Evolutionary conservation across 2,113 vertebrate genomes (phyloP).

Genomic region (Proteles cristata): DNA sequence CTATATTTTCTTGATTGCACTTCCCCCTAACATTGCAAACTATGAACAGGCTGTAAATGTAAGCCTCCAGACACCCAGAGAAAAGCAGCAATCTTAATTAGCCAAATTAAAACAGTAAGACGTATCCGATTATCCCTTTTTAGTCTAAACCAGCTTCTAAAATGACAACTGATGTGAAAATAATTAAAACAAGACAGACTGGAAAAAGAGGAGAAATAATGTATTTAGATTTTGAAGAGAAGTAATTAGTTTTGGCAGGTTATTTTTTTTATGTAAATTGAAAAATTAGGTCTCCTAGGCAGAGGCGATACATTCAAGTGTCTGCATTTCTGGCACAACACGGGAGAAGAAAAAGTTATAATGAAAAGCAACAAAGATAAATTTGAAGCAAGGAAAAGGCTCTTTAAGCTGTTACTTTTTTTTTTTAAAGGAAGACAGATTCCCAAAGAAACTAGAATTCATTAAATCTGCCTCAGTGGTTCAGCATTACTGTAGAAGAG

Average conservation of each 20-base stretch:
- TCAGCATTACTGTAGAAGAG: not conserved
- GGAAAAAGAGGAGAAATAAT: constrained; percentile 84
- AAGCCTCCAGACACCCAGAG: constrained; percentile 76
- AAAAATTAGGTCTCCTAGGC: constrained; percentile 85
- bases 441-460: constrained; percentile 59
- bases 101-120: constrained; percentile 85
- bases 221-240: constrained; percentile 87
- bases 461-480: constrained; percentile 34
- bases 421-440: constrained; percentile 30
- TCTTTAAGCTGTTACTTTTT: constrained; percentile 56
- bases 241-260: constrained; percentile 88
- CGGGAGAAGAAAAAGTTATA: constrained; percentile 66
- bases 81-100: constrained; percentile 85
- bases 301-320: constrained; percentile 72
- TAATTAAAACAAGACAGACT: constrained; percentile 87
- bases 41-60: constrained; percentile 66
- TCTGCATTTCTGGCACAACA: constrained; percentile 72
- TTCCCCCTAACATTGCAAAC: not conserved
- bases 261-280: constrained; percentile 90
- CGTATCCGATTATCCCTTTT: constrained; percentile 83
- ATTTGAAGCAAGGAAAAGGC: constrained; percentile 66
- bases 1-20: constrained; percentile 51
- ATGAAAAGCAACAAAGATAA: constrained; percentile 62
- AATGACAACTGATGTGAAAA: constrained; percentile 88
- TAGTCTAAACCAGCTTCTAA: constrained; percentile 84